Evolutionary conservation across 2,888 invertebrate genomes (phyloP).

Genomic region (Plagiodera versicolora): DNA sequence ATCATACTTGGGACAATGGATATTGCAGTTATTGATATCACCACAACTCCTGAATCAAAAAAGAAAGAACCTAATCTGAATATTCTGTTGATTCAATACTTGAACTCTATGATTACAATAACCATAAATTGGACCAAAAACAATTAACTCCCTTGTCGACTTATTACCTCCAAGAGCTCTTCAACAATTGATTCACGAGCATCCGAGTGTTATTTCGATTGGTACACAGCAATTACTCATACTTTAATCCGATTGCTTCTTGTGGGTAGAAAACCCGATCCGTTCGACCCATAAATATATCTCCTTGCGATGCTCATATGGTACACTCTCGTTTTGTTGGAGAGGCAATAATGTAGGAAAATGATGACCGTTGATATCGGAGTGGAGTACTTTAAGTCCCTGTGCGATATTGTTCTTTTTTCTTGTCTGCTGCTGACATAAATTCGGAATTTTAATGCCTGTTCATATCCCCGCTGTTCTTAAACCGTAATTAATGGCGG

Average conservation of each 20-base stretch:
- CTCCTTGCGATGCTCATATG: background rate
- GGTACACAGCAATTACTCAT: background rate
- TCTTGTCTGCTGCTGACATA: slow-evolving; percentile 19
- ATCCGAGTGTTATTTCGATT: background rate
- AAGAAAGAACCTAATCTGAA: too few relatives aligned
- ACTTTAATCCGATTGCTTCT: background rate
- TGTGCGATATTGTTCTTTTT: slow-evolving; percentile 33
- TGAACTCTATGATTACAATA: too few relatives aligned
- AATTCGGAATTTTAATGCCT: slow-evolving; percentile 30
- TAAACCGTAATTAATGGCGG: slow-evolving; percentile 28
- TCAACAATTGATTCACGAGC: background rate
- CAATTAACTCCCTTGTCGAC: too few relatives aligned
- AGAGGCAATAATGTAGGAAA: slow-evolving; percentile 34
- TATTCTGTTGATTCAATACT: too few relatives aligned
- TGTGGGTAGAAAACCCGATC: background rate
- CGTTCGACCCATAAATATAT: background rate
- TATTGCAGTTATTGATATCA: too few relatives aligned
- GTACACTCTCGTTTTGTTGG: slow-evolving; percentile 24
- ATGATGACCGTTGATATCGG: slow-evolving; percentile 36
- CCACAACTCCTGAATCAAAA: too few relatives aligned
- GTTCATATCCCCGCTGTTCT: slow-evolving; percentile 19
- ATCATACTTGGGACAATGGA: too few relatives aligned
- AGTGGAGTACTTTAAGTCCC: slow-evolving; percentile 32
- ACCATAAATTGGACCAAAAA: too few relatives aligned
- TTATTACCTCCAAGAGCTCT: background rate